These are phyloP conservation scores for Oryzias curvinotus DNA, from an alignment of 2,113 vertebrate species.

Conservation along the genomic window DNA sequence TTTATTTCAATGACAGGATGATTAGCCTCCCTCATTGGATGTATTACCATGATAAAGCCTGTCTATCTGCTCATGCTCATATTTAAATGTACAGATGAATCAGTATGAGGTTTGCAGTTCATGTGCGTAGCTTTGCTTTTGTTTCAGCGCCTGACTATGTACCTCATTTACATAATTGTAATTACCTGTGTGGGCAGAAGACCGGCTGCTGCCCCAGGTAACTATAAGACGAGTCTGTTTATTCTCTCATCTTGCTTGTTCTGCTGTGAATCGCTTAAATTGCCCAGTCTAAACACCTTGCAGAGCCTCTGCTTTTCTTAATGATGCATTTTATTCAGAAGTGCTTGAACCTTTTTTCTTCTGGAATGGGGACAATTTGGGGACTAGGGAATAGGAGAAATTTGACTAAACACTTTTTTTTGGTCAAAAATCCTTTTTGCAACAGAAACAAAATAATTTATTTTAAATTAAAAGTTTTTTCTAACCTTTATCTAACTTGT, in stretches of 20 bases:
- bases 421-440: no score
- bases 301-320: constrained; percentile 29
- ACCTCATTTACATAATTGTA: constrained; percentile 73
- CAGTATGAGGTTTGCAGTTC: constrained; percentile 23
- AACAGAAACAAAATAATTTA: no score
- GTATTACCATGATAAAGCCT: constrained; percentile 37
- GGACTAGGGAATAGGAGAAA: no score
- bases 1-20: constrained; percentile 26
- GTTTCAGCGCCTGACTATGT: constrained; percentile 38
- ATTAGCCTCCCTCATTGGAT: constrained; percentile 16
- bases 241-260: constrained; percentile 36
- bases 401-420: no score
- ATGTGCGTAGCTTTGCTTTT: constrained; percentile 45
- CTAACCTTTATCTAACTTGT: no score
- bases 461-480: no score
- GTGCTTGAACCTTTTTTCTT: constrained; percentile 23
- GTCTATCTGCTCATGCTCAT: constrained; percentile 10
- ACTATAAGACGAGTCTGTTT: constrained; percentile 45
- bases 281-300: constrained; percentile 38
- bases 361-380: no score
- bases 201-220: constrained; percentile 64
- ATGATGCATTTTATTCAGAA: constrained; percentile 51
- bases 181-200: constrained; percentile 69
- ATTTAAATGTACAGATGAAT: constrained; percentile 34
- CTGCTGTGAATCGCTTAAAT: constrained; percentile 60